A percentile compares a stretch with the other conserved stretches of the same genome.
phyloP scores from a whole-genome alignment of 2,888 invertebrate genomes.

The Steromphala cineraria region DNA sequence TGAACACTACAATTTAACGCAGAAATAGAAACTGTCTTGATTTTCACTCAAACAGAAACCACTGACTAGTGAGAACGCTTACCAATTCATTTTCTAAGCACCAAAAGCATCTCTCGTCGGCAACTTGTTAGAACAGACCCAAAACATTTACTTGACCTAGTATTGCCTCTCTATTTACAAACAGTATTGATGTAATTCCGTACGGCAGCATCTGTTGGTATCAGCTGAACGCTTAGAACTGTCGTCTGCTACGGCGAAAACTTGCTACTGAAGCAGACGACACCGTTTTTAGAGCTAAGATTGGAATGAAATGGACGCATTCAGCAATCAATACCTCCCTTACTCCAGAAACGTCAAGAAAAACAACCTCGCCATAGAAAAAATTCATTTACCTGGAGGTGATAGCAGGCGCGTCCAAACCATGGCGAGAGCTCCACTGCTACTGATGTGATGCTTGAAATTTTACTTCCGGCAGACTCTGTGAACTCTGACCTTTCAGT shows the following conservation, averaged over 20 bases:
- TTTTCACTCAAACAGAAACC: too few relatives aligned
- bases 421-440: background rate
- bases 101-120: background rate
- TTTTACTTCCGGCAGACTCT: background rate
- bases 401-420: background rate
- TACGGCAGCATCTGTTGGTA: background rate
- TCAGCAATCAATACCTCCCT: background rate
- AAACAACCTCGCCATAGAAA: background rate
- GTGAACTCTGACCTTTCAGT: background rate
- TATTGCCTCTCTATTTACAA: background rate
- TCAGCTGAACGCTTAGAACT: background rate
- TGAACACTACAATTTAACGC: too few relatives aligned
- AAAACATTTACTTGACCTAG: background rate
- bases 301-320: background rate
- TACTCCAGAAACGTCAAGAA: background rate
- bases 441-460: background rate
- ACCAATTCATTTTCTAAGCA: background rate
- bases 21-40: too few relatives aligned
- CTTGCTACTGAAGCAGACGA: background rate
- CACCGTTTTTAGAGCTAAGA: background rate
- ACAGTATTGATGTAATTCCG: background rate
- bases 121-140: background rate
- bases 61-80: too few relatives aligned
- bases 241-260: background rate
- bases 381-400: constrained; percentile 1